Base-by-base conservation (phyloP, 2,113 vertebrate genomes). In the Polyodon spathula region DNA sequence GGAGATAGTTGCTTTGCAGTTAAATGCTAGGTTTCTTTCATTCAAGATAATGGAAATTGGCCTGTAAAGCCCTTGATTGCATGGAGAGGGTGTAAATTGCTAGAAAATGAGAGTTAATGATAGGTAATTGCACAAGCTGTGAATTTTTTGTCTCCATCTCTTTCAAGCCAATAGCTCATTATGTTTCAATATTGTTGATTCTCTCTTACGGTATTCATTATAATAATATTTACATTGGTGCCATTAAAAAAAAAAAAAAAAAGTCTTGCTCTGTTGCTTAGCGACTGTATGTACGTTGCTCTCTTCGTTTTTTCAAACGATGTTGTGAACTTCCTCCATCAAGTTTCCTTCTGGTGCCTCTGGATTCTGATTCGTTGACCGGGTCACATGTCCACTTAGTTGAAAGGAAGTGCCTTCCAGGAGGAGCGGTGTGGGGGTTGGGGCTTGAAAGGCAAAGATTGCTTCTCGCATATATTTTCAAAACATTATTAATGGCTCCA, bases 1-100 rank as follows among this genome's bases (percentile, higher is more conserved):
- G 37, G 54, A 56, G 52, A 43, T 56, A 63, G 53, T 43, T 60
- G 64, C 60, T 60, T 63, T 68, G 68, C 62, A 69, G 60, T 48
- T 72, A 55, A 81, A 73, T 69, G 54, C 39, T 40, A 54, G 56
- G 53, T 42, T 71, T 70, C 73, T 76, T 50, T 73, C 66, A 64
- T 68, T 66, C 64, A 39, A 64, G 65, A 68, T 76, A 71, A 76
- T 78, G 72, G 63, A 63, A 69, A 69, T 42, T 52, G 70, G 63
- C 74, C 74, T 74, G 72, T 72, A 70, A 65, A 78, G 75, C 64
- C 66, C 66, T 67, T 68, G 74, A 77, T 82, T 80, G 78, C 69
- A 43, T 51, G 50, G 69, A 65, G 73, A 76, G 68, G 66, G 68
- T 64, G 71, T 71, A 77, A 67, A 66, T 39, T 65, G 63, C 53